phyloP scores from a whole-genome alignment of 2,888 invertebrate species.

The Pammene aurita region DNA sequence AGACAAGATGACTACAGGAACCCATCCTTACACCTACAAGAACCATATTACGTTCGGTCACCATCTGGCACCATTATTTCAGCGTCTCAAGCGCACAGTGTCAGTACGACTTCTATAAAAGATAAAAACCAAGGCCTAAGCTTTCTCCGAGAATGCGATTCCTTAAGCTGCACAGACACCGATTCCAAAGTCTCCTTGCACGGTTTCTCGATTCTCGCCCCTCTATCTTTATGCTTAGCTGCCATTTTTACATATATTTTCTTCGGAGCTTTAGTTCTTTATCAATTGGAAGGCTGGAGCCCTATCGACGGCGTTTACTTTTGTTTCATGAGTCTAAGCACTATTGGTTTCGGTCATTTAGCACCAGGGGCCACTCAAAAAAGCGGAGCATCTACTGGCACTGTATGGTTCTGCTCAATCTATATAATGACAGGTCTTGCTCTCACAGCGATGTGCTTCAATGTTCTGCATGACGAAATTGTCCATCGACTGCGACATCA shows the following conservation, averaged over 20 bases:
- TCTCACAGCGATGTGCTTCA: constrained; percentile 95
- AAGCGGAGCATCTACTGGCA: constrained; percentile 82
- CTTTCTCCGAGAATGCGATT: constrained; percentile 79
- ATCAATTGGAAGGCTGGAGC: constrained; percentile 96
- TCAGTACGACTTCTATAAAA: constrained; percentile 72
- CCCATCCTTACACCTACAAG: constrained; percentile 86
- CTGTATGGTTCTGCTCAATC: constrained; percentile 94
- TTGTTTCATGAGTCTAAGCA: constrained; percentile 97
- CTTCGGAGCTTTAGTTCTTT: constrained; percentile 94
- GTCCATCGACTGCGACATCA: constrained; percentile 89
- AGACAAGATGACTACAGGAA: constrained; percentile 86
- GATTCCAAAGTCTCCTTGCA: constrained; percentile 87
- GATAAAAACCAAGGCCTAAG: constrained; percentile 73
- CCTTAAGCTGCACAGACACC: constrained; percentile 85
- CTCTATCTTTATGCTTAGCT: constrained; percentile 92
- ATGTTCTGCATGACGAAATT: constrained; percentile 94
- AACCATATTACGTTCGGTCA: constrained; percentile 87
- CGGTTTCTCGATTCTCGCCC: constrained; percentile 92
- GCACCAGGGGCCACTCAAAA: constrained; percentile 86
- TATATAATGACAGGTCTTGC: constrained; percentile 96
- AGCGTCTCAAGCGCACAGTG: constrained; percentile 78
- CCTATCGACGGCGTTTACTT: constrained; percentile 96
- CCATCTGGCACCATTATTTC: constrained; percentile 81
- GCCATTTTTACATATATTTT: constrained; percentile 96
- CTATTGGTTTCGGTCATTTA: constrained; percentile 95